Evolutionary conservation across 2,888 invertebrate species (phyloP).

Genomic region (Zele albiditarsus): DNA sequence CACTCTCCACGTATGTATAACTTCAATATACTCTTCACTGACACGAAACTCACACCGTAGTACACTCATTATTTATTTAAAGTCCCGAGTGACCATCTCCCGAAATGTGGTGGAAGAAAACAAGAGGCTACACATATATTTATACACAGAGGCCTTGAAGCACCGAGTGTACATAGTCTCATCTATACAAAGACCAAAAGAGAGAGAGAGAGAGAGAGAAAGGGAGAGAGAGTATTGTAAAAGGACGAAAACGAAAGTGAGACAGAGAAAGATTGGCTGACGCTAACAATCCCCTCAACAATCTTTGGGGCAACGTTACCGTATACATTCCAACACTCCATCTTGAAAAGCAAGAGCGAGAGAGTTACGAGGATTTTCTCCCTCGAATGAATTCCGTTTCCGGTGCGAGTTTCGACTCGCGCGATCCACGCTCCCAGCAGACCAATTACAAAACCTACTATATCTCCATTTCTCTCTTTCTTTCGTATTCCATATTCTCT

Average conservation of each 20-base stretch:
- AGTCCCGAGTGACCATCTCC: slow-evolving; percentile 51
- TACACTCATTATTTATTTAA: slow-evolving; percentile 62
- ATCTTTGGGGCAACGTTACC: not conserved
- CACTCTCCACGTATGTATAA: slow-evolving; percentile 52
- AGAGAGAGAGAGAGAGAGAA: not conserved
- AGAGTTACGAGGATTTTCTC: slow-evolving; percentile 48
- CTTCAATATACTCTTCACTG: not conserved
- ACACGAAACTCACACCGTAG: not conserved
- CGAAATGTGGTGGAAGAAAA: slow-evolving; percentile 13
- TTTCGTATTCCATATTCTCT: slow-evolving; percentile 18
- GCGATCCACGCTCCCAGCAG: slow-evolving; percentile 57
- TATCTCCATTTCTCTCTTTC: slow-evolving; percentile 22
- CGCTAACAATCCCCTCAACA: slow-evolving; percentile 9
- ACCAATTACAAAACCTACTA: slow-evolving; percentile 54
- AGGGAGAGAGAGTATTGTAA: not conserved
- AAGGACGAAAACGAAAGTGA: not conserved
- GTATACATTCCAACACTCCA: slow-evolving; percentile 12
- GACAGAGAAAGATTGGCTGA: slow-evolving; percentile 3
- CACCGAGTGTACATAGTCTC: not conserved
- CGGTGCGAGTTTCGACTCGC: slow-evolving; percentile 33
- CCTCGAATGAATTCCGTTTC: slow-evolving; percentile 37
- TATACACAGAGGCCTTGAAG: not conserved
- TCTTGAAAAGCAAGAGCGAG: slow-evolving; percentile 14
- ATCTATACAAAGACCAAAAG: not conserved
- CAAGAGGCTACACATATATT: not conserved